Base-by-base conservation (phyloP, 2,888 invertebrate species). In the Holacanthella duospinosa region DNA sequence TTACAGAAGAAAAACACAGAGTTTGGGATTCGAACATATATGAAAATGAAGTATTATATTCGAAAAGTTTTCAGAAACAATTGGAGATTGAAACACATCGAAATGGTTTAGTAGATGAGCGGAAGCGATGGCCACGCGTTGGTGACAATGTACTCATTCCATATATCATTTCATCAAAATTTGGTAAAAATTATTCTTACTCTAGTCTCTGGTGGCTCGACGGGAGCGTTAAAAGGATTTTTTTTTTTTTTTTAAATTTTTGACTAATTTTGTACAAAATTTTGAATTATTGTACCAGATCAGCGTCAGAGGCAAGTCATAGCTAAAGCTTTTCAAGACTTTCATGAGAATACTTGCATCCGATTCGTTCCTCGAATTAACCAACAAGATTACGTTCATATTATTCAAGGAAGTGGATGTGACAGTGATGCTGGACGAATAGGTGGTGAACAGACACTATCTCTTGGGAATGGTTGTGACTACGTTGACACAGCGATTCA, bases 401-500 rank as follows among this genome's bases (percentile, higher is more conserved):
- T 76, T 28, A 74, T 74, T 69, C 71, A 73, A 64, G 74, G 74
- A 56, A 64, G 64, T 55, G 55, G 55, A 1, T 63, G 63, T 55
- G 76, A 77, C 66, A 74, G 75, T 60, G 75, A 80, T 54, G 76
- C 77, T 56, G 79, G 82, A 1, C 80, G 81, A 1, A 71, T 77
- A 24, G 77, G 78, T 3, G 81, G 80, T 0, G 76, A 75, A 56
- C 82, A 82, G 73, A 76, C 77, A 1, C 74, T 82, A 2, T 80
- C 80, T 1, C 74, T 82, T 64, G 75, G 76, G 1, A 69, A 72
- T 4, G 75, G 76, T 2, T 80, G 80, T 68, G 76, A 78, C 72
- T 75, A 75, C 56, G 73, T 75, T 25, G 80, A 79, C 3, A 78
- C 79, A 61, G 77, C 79, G 36, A 75, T 79, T 62, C 80, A 80